Percentiles rank a stretch among this genome's conserved stretches.
Conservation (phyloP, 2,888 invertebrate species). For the Crematogaster levior region DNA sequence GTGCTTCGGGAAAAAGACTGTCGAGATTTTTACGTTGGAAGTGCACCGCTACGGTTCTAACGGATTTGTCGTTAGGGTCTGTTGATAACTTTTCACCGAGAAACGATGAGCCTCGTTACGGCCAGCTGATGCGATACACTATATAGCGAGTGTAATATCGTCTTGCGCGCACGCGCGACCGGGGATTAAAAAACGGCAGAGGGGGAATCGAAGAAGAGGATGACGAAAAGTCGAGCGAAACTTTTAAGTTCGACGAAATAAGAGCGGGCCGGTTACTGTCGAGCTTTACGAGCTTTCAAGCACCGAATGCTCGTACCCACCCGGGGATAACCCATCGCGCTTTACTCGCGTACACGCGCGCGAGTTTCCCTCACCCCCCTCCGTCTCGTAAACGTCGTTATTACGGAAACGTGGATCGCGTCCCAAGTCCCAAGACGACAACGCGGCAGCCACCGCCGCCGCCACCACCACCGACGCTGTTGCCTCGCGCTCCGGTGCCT, state of each 20-base stretch:
- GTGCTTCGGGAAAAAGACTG: not conserved
- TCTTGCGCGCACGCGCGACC: constrained; percentile 1
- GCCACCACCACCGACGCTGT: not conserved
- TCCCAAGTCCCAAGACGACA: constrained; percentile 49
- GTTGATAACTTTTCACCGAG: constrained; percentile 51
- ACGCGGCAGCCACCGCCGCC: constrained; percentile 12
- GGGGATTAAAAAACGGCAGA: constrained; percentile 13
- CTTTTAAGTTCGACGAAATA: constrained; percentile 39
- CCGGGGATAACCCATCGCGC: constrained; percentile 43
- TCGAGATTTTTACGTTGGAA: not conserved
- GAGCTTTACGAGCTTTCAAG: constrained; percentile 52
- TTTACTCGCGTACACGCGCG: constrained; percentile 26
- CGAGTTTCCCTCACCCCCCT: not conserved
- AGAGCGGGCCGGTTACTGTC: constrained; percentile 34
- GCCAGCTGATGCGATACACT: constrained; percentile 33
- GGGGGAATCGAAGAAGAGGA: not conserved
- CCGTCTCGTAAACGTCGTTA: constrained; percentile 50
- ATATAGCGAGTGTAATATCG: constrained; percentile 41
- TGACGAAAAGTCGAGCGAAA: constrained; percentile 45
- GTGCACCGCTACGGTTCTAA: not conserved
- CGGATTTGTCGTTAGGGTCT: constrained; percentile 32
- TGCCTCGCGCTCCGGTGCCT: constrained; percentile 58
- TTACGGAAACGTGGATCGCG: constrained; percentile 52
- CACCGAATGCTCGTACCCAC: constrained; percentile 31
- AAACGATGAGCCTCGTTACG: constrained; percentile 47